These are phyloP conservation scores for Linnaemya vulpina DNA, from an alignment of 2,888 invertebrate genomes.

Conservation along the genomic window DNA sequence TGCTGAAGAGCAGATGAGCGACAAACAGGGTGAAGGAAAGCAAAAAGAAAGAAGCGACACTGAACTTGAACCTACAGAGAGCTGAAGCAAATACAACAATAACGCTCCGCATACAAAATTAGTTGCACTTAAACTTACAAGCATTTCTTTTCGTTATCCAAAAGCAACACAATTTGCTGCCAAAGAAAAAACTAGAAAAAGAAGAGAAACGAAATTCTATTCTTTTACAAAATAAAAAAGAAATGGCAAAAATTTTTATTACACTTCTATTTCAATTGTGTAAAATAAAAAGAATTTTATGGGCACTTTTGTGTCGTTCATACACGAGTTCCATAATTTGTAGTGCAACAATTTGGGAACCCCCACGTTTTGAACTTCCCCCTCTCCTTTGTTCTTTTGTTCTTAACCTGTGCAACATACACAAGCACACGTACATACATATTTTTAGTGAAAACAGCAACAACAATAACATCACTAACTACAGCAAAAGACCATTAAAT, in stretches of 20 bases:
- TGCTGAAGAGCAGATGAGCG: too few relatives aligned
- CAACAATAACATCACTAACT: slow-evolving; percentile 16
- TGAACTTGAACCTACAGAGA: slow-evolving; percentile 58
- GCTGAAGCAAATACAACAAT: background rate
- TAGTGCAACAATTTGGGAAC: background rate
- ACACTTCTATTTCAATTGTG: slow-evolving; percentile 66
- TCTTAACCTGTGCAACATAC: slow-evolving; percentile 13
- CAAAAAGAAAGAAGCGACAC: background rate
- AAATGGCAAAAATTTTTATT: slow-evolving; percentile 22
- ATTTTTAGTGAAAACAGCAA: slow-evolving; percentile 28
- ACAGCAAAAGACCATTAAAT: slow-evolving; percentile 66
- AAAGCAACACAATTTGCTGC: slow-evolving; percentile 17
- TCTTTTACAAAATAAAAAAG: background rate
- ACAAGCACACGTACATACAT: too few relatives aligned
- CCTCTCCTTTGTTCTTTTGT: slow-evolving; percentile 7
- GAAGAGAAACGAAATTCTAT: background rate
- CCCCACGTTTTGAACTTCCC: background rate
- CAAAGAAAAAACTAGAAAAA: slow-evolving; percentile 12
- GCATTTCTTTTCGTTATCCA: background rate
- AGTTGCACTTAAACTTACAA: slow-evolving; percentile 35
- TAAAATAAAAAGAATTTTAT: slow-evolving; percentile 43
- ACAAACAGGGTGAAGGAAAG: background rate
- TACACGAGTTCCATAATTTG: background rate
- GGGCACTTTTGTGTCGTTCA: slow-evolving; percentile 29
- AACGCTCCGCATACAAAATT: slow-evolving; percentile 40